These are phyloP conservation scores for Panagrolaimus sp. DNA, from an alignment of 1,140 invertebrate species.

Conservation along the genomic window DNA sequence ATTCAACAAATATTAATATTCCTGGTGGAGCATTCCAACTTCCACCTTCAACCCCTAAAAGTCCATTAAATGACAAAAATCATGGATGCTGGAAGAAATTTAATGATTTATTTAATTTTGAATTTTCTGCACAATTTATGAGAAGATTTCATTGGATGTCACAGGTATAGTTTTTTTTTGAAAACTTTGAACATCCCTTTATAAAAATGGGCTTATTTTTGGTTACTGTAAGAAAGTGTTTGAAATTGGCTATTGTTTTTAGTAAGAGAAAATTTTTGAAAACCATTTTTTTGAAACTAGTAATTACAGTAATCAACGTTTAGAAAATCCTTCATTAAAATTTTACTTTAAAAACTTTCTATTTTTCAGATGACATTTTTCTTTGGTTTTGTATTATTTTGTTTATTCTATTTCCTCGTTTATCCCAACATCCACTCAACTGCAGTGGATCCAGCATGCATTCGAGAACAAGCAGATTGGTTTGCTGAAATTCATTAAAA, in stretches of 20 bases:
- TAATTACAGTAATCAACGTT: neutral
- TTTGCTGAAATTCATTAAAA: constrained; percentile 30
- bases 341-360: neutral
- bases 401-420: constrained; percentile 54
- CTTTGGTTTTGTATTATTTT: constrained; percentile 54
- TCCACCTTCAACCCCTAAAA: neutral
- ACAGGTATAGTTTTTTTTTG: constrained; percentile 45
- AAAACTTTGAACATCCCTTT: no score
- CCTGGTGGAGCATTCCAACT: neutral
- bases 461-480: constrained; percentile 32
- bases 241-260: no score
- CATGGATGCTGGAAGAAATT: neutral
- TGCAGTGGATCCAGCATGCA: constrained; percentile 47
- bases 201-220: no score
- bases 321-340: neutral
- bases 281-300: no score
- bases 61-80: neutral
- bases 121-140: constrained; percentile 46
- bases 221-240: no score
- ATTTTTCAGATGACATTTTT: constrained; percentile 54
- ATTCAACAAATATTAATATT: neutral
- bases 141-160: constrained; percentile 56
- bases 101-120: constrained; percentile 14
- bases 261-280: no score
- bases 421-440: constrained; percentile 50